These are phyloP conservation scores for Acanthurus tractus DNA, from an alignment of 2,797 vertebrate genomes.

Conservation along the genomic window DNA sequence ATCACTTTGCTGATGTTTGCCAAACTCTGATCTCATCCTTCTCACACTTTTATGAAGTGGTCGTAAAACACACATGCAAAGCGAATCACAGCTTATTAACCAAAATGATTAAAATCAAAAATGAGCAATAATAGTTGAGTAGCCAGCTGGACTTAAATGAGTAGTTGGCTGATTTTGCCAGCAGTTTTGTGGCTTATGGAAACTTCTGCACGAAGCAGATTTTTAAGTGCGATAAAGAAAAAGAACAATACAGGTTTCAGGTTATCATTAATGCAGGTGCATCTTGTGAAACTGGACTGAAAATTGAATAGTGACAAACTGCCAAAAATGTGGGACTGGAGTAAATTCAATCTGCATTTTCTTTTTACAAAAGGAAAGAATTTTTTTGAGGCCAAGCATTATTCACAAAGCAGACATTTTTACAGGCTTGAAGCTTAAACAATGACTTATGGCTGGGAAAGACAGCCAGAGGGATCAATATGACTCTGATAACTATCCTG, in stretches of 20 bases:
- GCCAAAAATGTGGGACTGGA: no score
- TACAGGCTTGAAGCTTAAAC: slow-evolving; percentile 1
- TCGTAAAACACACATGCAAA: no score
- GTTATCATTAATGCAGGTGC: slow-evolving; percentile 21
- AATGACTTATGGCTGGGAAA: slow-evolving; percentile 39
- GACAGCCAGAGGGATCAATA: slow-evolving; percentile 39
- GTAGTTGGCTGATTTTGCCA: no score
- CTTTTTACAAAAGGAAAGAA: slow-evolving; percentile 5
- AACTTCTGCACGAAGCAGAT: not conserved
- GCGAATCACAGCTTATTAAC: no score
- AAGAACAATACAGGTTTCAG: not conserved
- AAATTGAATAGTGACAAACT: no score
- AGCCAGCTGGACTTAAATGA: no score
- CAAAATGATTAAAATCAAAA: no score
- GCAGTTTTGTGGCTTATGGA: no score
- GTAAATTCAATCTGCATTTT: slow-evolving; percentile 34
- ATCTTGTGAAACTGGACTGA: not conserved
- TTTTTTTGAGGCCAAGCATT: not conserved
- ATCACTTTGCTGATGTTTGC: no score
- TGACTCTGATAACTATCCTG: slow-evolving; percentile 48
- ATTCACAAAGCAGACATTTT: slow-evolving; percentile 30
- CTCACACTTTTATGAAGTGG: no score
- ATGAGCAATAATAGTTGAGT: no score
- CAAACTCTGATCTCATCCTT: no score
- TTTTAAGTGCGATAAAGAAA: slow-evolving; percentile 13